Evolutionary conservation across 2,888 invertebrate species (phyloP), one percentile per base, ranked within the genome.

Genomic region (Philonicus albiceps): DNA sequence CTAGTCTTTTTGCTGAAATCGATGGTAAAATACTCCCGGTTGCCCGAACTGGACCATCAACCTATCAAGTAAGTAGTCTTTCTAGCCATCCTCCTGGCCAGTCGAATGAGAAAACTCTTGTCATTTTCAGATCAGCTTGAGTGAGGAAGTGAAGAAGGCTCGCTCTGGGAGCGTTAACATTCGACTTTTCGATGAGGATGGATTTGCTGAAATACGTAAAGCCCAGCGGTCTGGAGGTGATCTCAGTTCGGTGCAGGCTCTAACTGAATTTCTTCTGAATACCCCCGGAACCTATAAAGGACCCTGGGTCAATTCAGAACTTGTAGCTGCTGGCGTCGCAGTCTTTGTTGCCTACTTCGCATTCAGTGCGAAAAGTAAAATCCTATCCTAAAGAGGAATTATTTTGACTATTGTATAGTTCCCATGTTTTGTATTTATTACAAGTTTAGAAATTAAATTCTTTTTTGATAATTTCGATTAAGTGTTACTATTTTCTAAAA

Each of bases 221-320:
- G 97, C 96, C 5, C 93, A 95, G 89, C 94, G 96, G 83, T 93
- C 95, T 87, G 95, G 95, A 75, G 96, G 96, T 90, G 94, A 95
- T 90, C 92, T 94, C 3, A 93, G 94, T 34, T 92, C 93, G 34
- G 94, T 96, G 2, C 94, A 94, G 88, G 95, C 96, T 7, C 92
- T 97, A 27, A 94, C 95, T 88, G 94, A 95, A 81, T 93, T 97
- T 86, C 93, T 93, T 16, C 93, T 97, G 8, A 94, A 95, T 89
- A 96, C 97, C 90, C 94, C 95, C 85, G 95, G 96, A 90, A 96
- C 98, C 81, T 98, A 97, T 93, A 96, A 95, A 88, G 98, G 98
- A 0, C 98, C 98, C 3, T 96, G 97, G 96, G 94, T 98, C 85
- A 98, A 98, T 92, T 97, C 98, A 0, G 98, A 98, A 93, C 95